Conservation (phyloP, 2,888 invertebrate genomes). For the Anthophora plumipes region DNA sequence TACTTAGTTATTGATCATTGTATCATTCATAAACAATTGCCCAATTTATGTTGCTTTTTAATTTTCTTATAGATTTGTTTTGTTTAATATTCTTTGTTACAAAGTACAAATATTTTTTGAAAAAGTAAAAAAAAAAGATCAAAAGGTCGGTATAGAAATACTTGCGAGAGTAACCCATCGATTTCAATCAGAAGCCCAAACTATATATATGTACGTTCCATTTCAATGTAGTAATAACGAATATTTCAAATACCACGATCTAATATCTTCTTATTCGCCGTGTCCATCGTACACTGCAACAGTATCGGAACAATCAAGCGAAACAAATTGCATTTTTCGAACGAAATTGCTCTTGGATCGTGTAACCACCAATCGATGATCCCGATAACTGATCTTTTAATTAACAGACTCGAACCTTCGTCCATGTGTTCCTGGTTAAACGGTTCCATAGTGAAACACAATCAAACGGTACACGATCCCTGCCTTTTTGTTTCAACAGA, state of each 20-base stretch:
- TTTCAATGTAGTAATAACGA: neutral
- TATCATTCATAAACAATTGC: too few species aligned
- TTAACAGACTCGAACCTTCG: conserved; percentile 12
- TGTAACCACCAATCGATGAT: neutral
- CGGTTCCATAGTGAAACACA: conserved; percentile 19
- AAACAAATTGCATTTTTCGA: conserved; percentile 52
- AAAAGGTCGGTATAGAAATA: neutral
- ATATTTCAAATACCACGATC: neutral
- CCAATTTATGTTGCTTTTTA: too few species aligned
- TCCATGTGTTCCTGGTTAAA: conserved; percentile 18
- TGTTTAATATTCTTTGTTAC: too few species aligned
- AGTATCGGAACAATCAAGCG: conserved; percentile 38
- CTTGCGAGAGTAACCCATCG: too few species aligned
- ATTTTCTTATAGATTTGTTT: too few species aligned
- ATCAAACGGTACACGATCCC: conserved; percentile 11
- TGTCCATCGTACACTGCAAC: neutral
- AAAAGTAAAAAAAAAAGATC: neutral
- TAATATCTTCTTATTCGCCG: conserved; percentile 9
- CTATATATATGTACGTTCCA: neutral
- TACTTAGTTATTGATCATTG: too few species aligned
- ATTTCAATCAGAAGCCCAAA: too few species aligned
- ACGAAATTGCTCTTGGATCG: conserved; percentile 30
- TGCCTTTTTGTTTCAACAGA: neutral
- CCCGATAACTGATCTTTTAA: conserved; percentile 62
- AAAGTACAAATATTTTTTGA: neutral